Percentiles rank a stretch among this genome's conserved stretches.
Conservation (phyloP, 2,888 invertebrate genomes). For the Drosophila picticornis region DNA sequence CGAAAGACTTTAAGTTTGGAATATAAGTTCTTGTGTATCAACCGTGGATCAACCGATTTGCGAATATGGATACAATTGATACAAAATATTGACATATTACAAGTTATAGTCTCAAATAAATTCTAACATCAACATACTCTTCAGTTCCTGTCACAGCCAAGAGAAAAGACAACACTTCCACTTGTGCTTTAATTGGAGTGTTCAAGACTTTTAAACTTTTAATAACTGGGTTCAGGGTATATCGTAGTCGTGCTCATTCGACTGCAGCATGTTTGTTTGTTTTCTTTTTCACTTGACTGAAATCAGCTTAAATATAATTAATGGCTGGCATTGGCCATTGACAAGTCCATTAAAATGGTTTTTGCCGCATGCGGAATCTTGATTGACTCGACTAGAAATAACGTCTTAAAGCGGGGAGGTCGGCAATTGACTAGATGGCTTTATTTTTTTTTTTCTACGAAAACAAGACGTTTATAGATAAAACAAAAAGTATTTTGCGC, state of each 20-base stretch:
- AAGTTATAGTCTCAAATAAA: neutral
- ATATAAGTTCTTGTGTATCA: neutral
- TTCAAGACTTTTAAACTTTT: neutral
- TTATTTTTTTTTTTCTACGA: slow-evolving; percentile 7
- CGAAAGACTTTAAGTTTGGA: neutral
- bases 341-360: slow-evolving; percentile 82
- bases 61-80: neutral
- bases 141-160: neutral
- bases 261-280: neutral
- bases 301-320: slow-evolving; percentile 83
- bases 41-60: neutral
- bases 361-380: slow-evolving; percentile 43
- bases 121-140: neutral
- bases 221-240: neutral
- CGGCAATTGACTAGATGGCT: slow-evolving; percentile 4
- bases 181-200: neutral
- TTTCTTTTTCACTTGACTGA: slow-evolving; percentile 44
- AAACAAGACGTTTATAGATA: neutral
- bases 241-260: neutral
- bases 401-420: neutral
- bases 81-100: too few species aligned
- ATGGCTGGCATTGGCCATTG: slow-evolving; percentile 79
- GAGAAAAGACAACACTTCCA: neutral
- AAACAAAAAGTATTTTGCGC: neutral
- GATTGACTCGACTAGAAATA: slow-evolving; percentile 46